A percentile compares a stretch with the other conserved stretches of the same genome.
Conservation (phyloP, 2,797 vertebrate species). For the Notolabrus celidotus region DNA sequence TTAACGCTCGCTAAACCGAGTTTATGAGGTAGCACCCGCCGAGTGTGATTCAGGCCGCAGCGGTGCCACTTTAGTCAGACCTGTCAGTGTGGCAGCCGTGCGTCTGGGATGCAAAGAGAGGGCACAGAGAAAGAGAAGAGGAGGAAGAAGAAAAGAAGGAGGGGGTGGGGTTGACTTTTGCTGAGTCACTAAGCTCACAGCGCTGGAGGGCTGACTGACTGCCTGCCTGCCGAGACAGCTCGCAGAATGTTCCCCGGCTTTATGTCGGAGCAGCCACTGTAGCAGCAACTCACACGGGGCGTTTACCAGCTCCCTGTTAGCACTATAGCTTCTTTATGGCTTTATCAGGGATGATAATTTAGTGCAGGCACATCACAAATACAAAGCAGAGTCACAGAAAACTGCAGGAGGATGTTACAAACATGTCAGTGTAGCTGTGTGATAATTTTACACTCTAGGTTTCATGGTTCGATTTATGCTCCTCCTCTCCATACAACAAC, state of each 20-base stretch:
- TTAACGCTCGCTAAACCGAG: conserved; percentile 12
- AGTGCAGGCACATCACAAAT: conserved; percentile 3
- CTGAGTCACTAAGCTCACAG: conserved; percentile 68
- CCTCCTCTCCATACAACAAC: not conserved
- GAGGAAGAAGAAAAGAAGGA: not conserved
- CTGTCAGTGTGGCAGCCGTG: conserved; percentile 46
- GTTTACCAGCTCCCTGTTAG: conserved; percentile 1
- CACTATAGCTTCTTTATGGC: not conserved
- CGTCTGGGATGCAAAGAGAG: conserved; percentile 49
- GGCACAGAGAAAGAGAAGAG: conserved; percentile 17
- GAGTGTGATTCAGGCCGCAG: conserved; percentile 46
- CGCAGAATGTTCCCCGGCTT: conserved; percentile 25
- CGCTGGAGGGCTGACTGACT: conserved; percentile 49
- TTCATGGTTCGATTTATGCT: no score
- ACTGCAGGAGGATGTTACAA: conserved; percentile 7
- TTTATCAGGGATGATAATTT: conserved; percentile 10
- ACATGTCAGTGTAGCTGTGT: not conserved
- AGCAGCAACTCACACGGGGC: conserved; percentile 31
- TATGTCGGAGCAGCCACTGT: conserved; percentile 3
- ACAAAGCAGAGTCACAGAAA: conserved; percentile 10
- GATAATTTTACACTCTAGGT: conserved; percentile 6
- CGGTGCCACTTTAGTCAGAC: conserved; percentile 39
- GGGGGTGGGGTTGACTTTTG: conserved; percentile 37
- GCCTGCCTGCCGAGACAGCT: conserved; percentile 50
- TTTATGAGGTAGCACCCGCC: conserved; percentile 36